phyloP scores from a whole-genome alignment of 2,797 vertebrate genomes.

The Buphagus erythrorhynchus region DNA sequence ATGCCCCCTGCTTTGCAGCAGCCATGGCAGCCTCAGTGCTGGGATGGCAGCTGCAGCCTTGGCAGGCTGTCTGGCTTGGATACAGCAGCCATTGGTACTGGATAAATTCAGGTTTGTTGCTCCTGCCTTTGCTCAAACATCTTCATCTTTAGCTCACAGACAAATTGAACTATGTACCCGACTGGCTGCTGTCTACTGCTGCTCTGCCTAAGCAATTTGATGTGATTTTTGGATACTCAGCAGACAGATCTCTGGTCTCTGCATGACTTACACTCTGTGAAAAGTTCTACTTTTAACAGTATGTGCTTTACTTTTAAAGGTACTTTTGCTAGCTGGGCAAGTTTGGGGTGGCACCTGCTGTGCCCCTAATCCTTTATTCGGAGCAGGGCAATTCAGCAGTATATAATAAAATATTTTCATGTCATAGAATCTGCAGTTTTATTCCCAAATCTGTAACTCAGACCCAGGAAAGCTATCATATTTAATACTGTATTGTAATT shows the following conservation, averaged over 20 bases:
- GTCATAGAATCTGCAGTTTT: background rate
- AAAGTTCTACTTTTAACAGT: background rate
- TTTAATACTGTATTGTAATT: background rate
- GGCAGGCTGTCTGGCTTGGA: rapidly evolving
- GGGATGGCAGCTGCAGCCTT: background rate
- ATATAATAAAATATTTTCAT: background rate
- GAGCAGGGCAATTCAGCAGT: background rate
- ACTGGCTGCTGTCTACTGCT: background rate
- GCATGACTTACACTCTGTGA: background rate
- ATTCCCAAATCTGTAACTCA: background rate
- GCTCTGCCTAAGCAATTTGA: background rate
- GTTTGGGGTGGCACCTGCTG: background rate
- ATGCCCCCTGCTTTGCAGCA: background rate
- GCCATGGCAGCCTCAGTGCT: background rate
- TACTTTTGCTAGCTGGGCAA: background rate
- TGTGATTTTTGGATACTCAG: background rate
- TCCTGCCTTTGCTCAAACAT: background rate
- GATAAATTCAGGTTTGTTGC: background rate
- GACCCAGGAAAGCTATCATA: background rate
- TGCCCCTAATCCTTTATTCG: background rate
- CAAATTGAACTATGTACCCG: background rate
- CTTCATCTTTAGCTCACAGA: background rate
- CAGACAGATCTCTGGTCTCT: background rate
- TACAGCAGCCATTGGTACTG: background rate
- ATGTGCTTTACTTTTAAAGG: background rate